A percentile compares a stretch with the other conserved stretches of the same genome.
These are phyloP conservation scores for Eira barbara DNA, from an alignment of 2,113 vertebrate species.

Conservation along the genomic window DNA sequence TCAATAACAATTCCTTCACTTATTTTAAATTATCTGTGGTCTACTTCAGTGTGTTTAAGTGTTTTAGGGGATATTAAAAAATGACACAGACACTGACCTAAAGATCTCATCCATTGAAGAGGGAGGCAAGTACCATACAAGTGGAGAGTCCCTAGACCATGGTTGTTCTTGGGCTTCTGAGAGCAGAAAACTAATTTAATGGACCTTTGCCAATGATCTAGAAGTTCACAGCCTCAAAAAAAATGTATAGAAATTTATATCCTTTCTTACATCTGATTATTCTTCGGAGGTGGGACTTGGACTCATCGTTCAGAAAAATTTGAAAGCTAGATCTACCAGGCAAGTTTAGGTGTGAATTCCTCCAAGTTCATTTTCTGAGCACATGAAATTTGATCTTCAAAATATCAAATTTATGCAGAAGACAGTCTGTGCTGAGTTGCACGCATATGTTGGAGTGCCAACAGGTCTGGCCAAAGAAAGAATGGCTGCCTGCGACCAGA, in stretches of 20 bases:
- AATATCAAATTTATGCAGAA: conserved; percentile 7
- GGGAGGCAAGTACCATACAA: not conserved
- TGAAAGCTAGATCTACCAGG: not conserved
- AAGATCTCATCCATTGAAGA: not conserved
- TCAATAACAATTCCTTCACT: not conserved
- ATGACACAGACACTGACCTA: not conserved
- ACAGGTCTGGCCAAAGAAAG: not conserved
- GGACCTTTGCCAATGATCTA: not conserved
- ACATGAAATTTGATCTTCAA: conserved; percentile 26
- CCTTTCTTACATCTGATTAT: not conserved
- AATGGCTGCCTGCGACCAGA: not conserved
- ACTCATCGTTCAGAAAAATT: not conserved
- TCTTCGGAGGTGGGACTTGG: not conserved
- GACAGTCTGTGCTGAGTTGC: not conserved
- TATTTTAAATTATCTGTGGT: not conserved
- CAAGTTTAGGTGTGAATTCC: not conserved
- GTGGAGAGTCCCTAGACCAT: not conserved
- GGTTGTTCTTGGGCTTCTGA: not conserved
- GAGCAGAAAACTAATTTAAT: not conserved
- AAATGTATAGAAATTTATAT: too few species aligned
- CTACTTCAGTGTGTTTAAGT: not conserved
- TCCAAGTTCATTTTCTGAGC: conserved; percentile 10
- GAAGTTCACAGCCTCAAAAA: not conserved
- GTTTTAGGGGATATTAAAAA: not conserved
- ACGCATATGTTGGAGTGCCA: not conserved